Conservation (phyloP, 2,797 vertebrate species). For the Coregonus ussuriensis region DNA sequence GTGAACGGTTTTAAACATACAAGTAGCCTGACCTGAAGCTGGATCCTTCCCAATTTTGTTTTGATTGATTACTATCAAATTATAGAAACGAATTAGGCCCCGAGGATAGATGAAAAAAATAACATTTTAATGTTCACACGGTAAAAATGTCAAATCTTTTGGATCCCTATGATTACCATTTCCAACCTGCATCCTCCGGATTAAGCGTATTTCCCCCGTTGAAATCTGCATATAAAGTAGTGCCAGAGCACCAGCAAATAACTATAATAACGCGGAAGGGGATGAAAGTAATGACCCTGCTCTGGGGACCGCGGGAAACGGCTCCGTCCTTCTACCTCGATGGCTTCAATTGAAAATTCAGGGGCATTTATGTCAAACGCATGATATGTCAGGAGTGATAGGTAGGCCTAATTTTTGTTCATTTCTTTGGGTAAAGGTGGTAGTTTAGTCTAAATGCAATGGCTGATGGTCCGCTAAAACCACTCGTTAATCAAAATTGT, state of each 20-base stretch:
- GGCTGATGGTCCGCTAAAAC: not conserved
- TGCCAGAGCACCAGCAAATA: slow-evolving; percentile 20
- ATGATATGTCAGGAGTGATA: not conserved
- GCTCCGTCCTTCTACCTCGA: not conserved
- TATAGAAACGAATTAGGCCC: not conserved
- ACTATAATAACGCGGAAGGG: slow-evolving; percentile 19
- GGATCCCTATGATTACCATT: not conserved
- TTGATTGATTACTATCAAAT: not conserved
- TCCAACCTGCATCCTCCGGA: not conserved
- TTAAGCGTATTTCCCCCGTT: not conserved
- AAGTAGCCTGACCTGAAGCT: not conserved
- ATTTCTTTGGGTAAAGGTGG: not conserved
- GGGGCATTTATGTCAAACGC: not conserved
- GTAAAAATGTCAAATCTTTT: not conserved
- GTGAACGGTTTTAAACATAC: not conserved
- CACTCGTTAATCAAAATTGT: not conserved
- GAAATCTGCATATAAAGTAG: slow-evolving; percentile 16
- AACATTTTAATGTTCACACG: not conserved
- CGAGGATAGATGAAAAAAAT: not conserved
- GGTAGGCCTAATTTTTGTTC: not conserved
- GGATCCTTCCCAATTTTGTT: not conserved
- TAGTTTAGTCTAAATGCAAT: not conserved
- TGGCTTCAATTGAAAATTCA: not conserved
- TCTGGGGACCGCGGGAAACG: not conserved
- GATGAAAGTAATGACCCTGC: not conserved